A percentile compares a stretch with the other conserved stretches of the same genome.
These are phyloP conservation scores for Drosophila nigritarsus DNA, from an alignment of 2,888 invertebrate species.

Conservation along the genomic window DNA sequence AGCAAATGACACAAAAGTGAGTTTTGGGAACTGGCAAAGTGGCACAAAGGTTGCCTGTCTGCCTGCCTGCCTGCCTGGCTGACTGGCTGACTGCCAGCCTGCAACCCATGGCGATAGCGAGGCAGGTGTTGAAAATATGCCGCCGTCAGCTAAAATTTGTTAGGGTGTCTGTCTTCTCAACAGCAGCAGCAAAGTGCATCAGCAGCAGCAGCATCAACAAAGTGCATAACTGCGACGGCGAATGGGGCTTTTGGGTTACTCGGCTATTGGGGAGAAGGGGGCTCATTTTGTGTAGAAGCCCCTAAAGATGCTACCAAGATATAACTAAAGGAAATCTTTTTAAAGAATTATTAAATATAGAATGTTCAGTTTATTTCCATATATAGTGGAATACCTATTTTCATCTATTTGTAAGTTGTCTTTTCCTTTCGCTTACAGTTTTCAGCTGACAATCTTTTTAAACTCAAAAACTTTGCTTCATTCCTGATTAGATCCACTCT, in stretches of 20 bases:
- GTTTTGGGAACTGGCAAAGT: constrained; percentile 80
- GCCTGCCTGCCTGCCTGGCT: constrained; percentile 55
- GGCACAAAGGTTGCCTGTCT: constrained; percentile 76
- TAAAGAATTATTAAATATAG: neutral
- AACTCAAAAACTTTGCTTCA: neutral
- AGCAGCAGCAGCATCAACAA: constrained; percentile 8
- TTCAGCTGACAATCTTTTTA: neutral
- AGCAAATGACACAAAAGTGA: constrained; percentile 75
- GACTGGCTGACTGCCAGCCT: constrained; percentile 30
- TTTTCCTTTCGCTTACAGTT: no score
- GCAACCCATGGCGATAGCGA: constrained; percentile 52
- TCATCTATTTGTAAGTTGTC: no score
- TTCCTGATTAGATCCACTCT: neutral
- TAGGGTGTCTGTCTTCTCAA: constrained; percentile 49
- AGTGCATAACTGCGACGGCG: constrained; percentile 19
- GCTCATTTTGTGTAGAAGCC: constrained; percentile 4
- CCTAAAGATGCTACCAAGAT: neutral
- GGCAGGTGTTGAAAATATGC: constrained; percentile 80
- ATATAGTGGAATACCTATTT: neutral
- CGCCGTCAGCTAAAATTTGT: constrained; percentile 66
- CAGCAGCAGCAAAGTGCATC: constrained; percentile 32
- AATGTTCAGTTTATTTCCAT: neutral
- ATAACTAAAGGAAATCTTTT: neutral
- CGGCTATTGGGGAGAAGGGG: constrained; percentile 32
- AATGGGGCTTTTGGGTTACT: constrained; percentile 72